phyloP scores from a whole-genome alignment of 2,113 vertebrate species.

The Macquaria ambigua region DNA sequence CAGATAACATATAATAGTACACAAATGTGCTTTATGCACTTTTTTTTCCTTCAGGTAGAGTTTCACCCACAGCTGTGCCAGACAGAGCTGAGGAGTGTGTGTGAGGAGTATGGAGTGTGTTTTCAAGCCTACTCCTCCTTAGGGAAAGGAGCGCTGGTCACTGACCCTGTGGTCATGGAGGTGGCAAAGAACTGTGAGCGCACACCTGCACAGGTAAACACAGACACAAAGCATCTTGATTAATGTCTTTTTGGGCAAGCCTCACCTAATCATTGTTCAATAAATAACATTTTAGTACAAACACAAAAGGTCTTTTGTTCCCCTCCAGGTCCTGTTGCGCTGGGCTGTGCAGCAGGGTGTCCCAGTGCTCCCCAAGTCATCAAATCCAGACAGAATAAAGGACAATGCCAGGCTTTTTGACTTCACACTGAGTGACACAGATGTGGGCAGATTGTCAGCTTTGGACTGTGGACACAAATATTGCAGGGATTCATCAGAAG shows the following conservation, averaged over 20 bases:
- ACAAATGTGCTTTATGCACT: too few species aligned
- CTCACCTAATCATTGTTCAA: background rate
- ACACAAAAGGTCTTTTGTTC: background rate
- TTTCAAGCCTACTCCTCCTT: slow-evolving; percentile 89
- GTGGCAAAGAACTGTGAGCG: slow-evolving; percentile 75
- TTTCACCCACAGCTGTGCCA: slow-evolving; percentile 87
- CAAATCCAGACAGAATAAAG: slow-evolving; percentile 76
- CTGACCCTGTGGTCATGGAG: slow-evolving; percentile 74
- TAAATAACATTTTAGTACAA: background rate
- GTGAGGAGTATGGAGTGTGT: slow-evolving; percentile 80
- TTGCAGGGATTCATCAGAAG: slow-evolving; percentile 86
- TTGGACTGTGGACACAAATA: slow-evolving; percentile 83
- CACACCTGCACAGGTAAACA: slow-evolving; percentile 83
- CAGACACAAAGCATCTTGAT: slow-evolving; percentile 38
- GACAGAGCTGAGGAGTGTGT: slow-evolving; percentile 80
- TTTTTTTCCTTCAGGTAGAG: slow-evolving; percentile 82
- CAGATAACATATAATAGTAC: background rate
- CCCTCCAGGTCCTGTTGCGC: slow-evolving; percentile 79
- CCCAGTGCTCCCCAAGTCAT: slow-evolving; percentile 87
- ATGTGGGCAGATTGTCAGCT: slow-evolving; percentile 80
- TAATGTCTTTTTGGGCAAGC: background rate
- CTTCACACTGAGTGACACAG: slow-evolving; percentile 78
- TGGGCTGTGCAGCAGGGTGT: slow-evolving; percentile 88
- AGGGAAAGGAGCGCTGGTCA: slow-evolving; percentile 82
- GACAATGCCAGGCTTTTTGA: slow-evolving; percentile 84